phyloP scores from a whole-genome alignment of 2,113 vertebrate species.

The Peromyscus maniculatus region DNA sequence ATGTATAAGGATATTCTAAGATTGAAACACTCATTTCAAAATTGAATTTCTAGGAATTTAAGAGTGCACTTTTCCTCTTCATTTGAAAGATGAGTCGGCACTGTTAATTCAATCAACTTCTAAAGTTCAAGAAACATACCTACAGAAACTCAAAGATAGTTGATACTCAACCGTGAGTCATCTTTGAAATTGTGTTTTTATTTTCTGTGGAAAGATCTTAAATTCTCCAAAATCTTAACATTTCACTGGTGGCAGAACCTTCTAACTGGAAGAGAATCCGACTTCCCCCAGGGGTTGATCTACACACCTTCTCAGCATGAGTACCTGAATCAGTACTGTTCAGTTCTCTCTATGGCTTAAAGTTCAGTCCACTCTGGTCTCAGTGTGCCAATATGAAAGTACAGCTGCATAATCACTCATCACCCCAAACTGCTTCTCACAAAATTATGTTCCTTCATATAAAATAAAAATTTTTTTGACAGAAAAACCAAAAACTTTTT shows the following conservation, averaged over 20 bases:
- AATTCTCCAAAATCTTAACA: background rate
- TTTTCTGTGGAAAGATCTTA: constrained; percentile 45
- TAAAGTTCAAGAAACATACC: background rate
- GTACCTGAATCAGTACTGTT: background rate
- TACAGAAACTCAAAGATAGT: constrained; percentile 35
- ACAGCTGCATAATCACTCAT: background rate
- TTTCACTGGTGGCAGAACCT: background rate
- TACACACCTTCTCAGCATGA: background rate
- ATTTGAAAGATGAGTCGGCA: background rate
- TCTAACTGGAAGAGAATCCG: background rate
- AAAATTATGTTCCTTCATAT: background rate
- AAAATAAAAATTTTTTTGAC: background rate
- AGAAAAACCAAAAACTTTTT: background rate
- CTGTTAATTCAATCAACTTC: constrained; percentile 36
- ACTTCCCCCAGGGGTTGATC: background rate
- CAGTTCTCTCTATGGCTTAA: constrained; percentile 12
- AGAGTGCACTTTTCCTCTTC: background rate
- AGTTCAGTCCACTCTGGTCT: constrained; percentile 4
- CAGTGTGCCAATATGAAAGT: background rate
- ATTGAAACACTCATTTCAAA: constrained; percentile 20
- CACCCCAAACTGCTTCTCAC: background rate
- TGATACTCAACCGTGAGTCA: background rate
- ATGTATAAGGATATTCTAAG: constrained; percentile 8
- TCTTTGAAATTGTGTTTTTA: background rate
- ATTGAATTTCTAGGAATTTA: constrained; percentile 53